These are phyloP conservation scores for Chaetorhynchus papuensis DNA, from an alignment of 2,113 vertebrate species.

Conservation along the genomic window DNA sequence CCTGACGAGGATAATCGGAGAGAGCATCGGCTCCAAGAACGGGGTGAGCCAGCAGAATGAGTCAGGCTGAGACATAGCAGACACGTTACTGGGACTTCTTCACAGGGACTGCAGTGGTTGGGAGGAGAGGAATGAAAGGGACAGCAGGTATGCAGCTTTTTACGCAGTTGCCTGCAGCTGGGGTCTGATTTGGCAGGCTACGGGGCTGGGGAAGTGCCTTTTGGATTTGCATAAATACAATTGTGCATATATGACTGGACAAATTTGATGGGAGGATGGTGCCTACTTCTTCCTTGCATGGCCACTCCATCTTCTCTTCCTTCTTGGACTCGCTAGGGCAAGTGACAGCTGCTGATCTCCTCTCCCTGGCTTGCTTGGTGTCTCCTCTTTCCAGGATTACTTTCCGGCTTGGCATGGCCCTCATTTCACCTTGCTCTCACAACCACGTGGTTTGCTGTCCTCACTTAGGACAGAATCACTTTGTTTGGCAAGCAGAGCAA, in stretches of 20 bases:
- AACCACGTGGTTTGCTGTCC: background rate
- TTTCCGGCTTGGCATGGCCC: constrained; percentile 26
- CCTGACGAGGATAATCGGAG: constrained; percentile 49
- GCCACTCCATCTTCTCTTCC: background rate
- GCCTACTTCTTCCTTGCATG: constrained; percentile 41
- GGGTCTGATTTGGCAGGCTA: constrained; percentile 15
- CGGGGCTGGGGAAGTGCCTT: constrained; percentile 4
- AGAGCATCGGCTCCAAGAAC: constrained; percentile 50
- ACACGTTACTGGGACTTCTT: constrained; percentile 38
- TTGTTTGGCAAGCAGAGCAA: background rate
- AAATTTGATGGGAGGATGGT: background rate
- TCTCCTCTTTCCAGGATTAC: constrained; percentile 1
- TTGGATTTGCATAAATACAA: background rate
- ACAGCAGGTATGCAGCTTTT: constrained; percentile 59
- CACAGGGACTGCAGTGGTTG: constrained; percentile 54
- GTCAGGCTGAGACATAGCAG: constrained; percentile 51
- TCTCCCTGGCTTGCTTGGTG: constrained; percentile 15
- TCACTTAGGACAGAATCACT: background rate
- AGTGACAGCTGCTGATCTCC: background rate
- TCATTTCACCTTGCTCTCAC: background rate
- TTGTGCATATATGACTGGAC: background rate
- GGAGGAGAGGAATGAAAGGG: constrained; percentile 54
- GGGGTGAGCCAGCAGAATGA: constrained; percentile 53
- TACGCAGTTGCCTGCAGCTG: background rate
- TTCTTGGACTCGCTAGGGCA: background rate